Conservation (phyloP, 2,888 invertebrate genomes). For the Patella ulyssiponensis region DNA sequence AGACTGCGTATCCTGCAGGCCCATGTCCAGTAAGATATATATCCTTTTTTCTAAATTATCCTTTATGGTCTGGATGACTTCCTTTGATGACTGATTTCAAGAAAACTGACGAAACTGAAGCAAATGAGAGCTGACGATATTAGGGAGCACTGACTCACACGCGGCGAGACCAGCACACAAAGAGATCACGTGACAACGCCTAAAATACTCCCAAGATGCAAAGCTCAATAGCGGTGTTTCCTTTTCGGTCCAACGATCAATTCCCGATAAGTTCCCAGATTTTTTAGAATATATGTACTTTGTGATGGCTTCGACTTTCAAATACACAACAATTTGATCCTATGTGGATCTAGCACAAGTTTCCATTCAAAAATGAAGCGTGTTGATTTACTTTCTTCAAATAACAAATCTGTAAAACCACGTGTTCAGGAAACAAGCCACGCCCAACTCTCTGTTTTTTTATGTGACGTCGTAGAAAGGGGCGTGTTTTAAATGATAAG, state of each 20-base stretch:
- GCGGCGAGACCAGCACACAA: conserved; percentile 69
- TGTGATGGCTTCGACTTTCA: too few relatives aligned
- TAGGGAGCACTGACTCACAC: conserved; percentile 65
- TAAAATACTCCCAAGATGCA: conserved; percentile 62
- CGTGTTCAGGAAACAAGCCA: neutral
- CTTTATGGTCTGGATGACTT: neutral
- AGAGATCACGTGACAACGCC: conserved; percentile 71
- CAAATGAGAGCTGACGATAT: conserved; percentile 13
- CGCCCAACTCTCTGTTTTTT: neutral
- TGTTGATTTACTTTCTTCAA: too few relatives aligned
- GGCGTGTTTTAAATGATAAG: neutral
- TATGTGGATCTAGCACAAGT: too few relatives aligned
- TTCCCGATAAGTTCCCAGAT: neutral
- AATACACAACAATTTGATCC: too few relatives aligned
- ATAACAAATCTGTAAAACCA: too few relatives aligned
- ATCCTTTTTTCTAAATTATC: neutral
- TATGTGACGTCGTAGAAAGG: neutral
- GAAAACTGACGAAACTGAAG: conserved; percentile 20
- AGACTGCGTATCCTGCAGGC: conserved; percentile 39
- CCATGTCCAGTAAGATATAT: conserved; percentile 15
- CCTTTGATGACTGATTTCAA: conserved; percentile 18
- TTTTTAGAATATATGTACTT: neutral
- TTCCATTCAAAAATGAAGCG: too few relatives aligned
- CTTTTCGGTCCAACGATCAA: neutral
- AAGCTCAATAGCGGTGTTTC: conserved; percentile 22